phyloP scores from a whole-genome alignment of 1,140 invertebrate species.

The Mactra quadrangularis region DNA sequence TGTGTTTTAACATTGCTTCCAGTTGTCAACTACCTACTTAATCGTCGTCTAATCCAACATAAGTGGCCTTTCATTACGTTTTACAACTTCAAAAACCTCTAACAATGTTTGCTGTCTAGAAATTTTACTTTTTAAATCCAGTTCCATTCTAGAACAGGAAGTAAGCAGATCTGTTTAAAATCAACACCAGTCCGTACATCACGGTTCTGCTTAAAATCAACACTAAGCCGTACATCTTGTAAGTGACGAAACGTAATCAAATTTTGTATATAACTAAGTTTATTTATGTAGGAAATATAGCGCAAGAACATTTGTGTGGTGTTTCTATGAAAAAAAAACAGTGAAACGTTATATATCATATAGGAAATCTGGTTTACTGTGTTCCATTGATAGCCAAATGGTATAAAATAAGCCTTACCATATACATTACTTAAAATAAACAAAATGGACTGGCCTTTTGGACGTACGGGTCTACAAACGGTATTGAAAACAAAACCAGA shows the following conservation, averaged over 20 bases:
- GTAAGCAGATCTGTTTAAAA: conserved; percentile 20
- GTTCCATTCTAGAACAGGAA: conserved; percentile 1
- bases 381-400: too few relatives aligned
- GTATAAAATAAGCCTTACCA: too few relatives aligned
- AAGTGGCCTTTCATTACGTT: conserved; percentile 12
- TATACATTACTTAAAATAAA: too few relatives aligned
- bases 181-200: background rate
- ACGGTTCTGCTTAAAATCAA: background rate
- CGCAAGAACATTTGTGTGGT: background rate
- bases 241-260: conserved; percentile 31
- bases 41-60: conserved; percentile 17
- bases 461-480: too few relatives aligned
- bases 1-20: too few relatives aligned
- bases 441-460: too few relatives aligned
- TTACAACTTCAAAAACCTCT: conserved; percentile 29
- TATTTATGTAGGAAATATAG: conserved; percentile 49
- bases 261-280: conserved; percentile 29
- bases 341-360: too few relatives aligned
- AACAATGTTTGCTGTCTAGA: background rate
- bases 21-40: conserved; percentile 6
- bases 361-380: too few relatives aligned
- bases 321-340: too few relatives aligned
- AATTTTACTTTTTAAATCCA: background rate
- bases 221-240: conserved; percentile 10
- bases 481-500: too few relatives aligned